These are phyloP conservation scores for Galerucella pusilla DNA, from an alignment of 2,888 invertebrate genomes.

Conservation along the genomic window DNA sequence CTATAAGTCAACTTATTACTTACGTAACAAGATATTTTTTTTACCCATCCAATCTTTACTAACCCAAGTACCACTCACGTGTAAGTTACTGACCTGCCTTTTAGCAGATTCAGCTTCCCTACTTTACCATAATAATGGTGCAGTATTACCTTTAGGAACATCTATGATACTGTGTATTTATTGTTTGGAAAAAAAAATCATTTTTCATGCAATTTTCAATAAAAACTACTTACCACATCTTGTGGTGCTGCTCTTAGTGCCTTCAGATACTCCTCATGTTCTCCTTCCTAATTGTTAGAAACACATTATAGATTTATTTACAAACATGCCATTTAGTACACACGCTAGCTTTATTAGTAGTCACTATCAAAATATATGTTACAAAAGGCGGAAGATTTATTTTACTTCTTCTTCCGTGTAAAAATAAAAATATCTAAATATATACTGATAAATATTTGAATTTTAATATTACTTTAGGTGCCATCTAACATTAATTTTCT, in stretches of 20 bases:
- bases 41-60: no score
- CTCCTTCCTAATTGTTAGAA: conserved; percentile 62
- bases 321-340: conserved; percentile 18
- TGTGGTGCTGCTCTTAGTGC: conserved; percentile 64
- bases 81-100: no score
- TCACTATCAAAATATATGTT: neutral
- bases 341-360: neutral
- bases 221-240: conserved; percentile 48
- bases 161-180: no score
- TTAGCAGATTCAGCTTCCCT: no score
- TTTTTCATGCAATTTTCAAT: neutral
- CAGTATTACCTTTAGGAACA: no score
- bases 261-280: conserved; percentile 65
- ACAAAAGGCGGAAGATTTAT: neutral
- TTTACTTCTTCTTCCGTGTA: neutral
- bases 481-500: conserved; percentile 2
- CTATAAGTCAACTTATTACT: no score
- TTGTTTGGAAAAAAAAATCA: neutral
- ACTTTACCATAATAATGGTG: no score
- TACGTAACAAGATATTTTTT: no score
- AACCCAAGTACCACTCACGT: no score
- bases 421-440: conserved; percentile 1
- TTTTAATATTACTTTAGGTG: conserved; percentile 2
- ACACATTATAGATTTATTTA: conserved; percentile 44
- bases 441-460: neutral